Base-by-base conservation (phyloP, 2,888 invertebrate species). In the Pseudoips prasinana region DNA sequence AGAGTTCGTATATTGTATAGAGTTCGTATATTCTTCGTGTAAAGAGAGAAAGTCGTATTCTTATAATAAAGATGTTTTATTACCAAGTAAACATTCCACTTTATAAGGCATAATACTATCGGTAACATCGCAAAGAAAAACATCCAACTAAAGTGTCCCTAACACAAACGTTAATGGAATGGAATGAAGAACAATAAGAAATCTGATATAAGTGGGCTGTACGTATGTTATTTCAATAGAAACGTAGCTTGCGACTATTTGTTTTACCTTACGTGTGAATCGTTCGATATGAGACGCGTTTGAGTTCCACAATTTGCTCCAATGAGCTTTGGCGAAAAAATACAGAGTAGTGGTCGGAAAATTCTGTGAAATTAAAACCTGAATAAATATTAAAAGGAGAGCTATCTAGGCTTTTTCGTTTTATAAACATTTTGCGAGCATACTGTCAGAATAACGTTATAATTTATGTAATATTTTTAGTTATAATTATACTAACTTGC, bases 161-260 rank as follows among this genome's bases (percentile, higher is more conserved):
- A 58, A 64, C 54, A 69, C 59, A 67, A 68, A 72, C 76, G 70
- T 71, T 81, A 84, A 83, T 84, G 78, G 83, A 76, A 79, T 64
- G 73, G 69, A 74, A 71, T 68, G 67, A 73, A 69, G 67, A 80
- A 85, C 84, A 85, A 84, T 77, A 74, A 72, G 84, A 75, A 85
- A 86, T 85, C 80, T 65, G 84, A 85, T 84, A 84, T 82, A 72
- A 82, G 79, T 75, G 77, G 75, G 70, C 69, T 57, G 54, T 50
- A 65, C 62, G 60, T 71, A 72, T 84, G 81, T 84, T 86, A 78
- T 86, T 83, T 74, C 77, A 79, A 76, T 69, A 56, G 65, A 47
- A 55, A 56, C 47, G 51, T 39, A 11, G 58, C 46, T 51, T 27
- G 29, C 32, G 37, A 52, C 47, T 76, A 63, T 84, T 83, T 80